phyloP scores from a whole-genome alignment of 2,113 vertebrate species.

The Dendropsophus ebraccatus region DNA sequence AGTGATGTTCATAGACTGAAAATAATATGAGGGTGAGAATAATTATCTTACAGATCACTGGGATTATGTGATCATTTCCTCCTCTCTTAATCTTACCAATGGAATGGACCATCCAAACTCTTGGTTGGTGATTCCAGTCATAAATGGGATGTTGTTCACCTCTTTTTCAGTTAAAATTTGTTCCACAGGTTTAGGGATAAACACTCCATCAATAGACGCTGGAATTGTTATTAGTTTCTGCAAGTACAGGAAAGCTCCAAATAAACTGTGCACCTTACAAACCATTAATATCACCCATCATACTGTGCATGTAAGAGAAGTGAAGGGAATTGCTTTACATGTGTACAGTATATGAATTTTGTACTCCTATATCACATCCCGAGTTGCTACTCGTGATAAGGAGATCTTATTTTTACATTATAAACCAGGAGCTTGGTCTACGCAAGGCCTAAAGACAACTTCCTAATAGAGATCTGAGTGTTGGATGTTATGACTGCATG shows the following conservation, averaged over 20 bases:
- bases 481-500: no score
- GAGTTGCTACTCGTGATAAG: no score
- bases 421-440: no score
- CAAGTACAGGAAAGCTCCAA: not conserved
- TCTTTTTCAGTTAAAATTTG: conserved; percentile 60
- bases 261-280: no score
- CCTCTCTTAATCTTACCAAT: conserved; percentile 39
- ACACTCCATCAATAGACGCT: conserved; percentile 37
- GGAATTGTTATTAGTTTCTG: conserved; percentile 9
- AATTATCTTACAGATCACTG: not conserved
- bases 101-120: conserved; percentile 64
- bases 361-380: no score
- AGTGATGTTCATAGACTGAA: conserved; percentile 14
- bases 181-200: conserved; percentile 57
- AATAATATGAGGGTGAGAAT: not conserved
- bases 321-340: no score
- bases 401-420: no score
- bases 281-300: no score
- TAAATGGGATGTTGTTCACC: conserved; percentile 30
- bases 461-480: not conserved
- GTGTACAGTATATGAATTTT: no score
- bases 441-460: no score
- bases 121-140: conserved; percentile 57
- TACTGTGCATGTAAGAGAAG: no score
- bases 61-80: not conserved